Percentiles rank a stretch among this genome's conserved stretches.
Conservation (phyloP, 1,140 invertebrate species). For the Oncopodura yosiiana region DNA sequence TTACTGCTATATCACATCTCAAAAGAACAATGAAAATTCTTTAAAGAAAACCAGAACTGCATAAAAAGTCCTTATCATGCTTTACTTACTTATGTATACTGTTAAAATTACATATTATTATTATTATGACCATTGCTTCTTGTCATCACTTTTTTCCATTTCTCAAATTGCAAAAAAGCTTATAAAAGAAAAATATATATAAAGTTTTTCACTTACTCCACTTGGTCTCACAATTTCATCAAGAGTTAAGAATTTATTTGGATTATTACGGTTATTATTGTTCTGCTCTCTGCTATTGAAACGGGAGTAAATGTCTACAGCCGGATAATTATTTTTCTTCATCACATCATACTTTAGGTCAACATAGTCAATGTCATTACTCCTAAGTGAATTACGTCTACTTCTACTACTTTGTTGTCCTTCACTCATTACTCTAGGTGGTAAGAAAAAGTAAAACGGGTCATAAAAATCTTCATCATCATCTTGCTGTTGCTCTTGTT, state of each 20-base stretch:
- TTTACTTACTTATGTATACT: too few species aligned
- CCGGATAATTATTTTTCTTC: not conserved
- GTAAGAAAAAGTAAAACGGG: conserved; percentile 12
- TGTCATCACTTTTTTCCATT: not conserved
- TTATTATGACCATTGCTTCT: not conserved
- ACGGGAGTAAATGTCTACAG: not conserved
- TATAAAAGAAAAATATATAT: not conserved
- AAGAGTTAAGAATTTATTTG: conserved; percentile 8
- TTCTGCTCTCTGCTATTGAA: not conserved
- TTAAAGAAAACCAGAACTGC: too few species aligned
- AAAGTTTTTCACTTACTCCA: conserved; percentile 1
- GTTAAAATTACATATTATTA: not conserved
- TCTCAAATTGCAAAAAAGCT: not conserved
- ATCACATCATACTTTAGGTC: not conserved
- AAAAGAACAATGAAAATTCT: too few species aligned
- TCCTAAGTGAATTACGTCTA: not conserved
- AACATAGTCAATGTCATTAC: not conserved
- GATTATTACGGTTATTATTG: not conserved
- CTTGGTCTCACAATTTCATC: conserved; percentile 4
- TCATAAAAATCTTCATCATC: conserved; percentile 8
- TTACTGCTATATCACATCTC: too few species aligned
- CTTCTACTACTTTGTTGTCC: not conserved
- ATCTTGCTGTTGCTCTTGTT: not conserved
- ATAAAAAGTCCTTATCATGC: too few species aligned
- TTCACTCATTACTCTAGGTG: not conserved